A percentile compares a stretch with the other conserved stretches of the same genome.
Evolutionary conservation across 1,140 invertebrate genomes (phyloP).

Genomic region (Drosophila mauritiana): DNA sequence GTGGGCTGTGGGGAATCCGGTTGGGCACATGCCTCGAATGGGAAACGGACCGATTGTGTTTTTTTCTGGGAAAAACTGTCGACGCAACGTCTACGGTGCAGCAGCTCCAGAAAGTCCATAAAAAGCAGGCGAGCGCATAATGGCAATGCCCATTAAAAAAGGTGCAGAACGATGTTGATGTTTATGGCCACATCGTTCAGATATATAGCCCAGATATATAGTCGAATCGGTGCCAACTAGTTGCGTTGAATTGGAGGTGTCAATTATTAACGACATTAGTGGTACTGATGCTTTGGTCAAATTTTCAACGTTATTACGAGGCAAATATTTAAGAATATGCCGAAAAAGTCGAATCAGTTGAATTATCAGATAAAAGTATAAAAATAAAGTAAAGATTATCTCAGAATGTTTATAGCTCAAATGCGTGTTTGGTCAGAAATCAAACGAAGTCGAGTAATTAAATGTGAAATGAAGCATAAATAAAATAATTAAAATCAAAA

Average conservation of each 20-base stretch:
- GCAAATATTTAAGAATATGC: too few relatives aligned
- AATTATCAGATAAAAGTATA: too few relatives aligned
- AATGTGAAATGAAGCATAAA: too few relatives aligned
- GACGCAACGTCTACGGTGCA: constrained; percentile 77
- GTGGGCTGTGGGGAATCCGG: constrained; percentile 27
- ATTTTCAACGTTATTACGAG: too few relatives aligned
- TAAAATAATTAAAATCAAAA: too few relatives aligned
- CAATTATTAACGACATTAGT: constrained; percentile 12
- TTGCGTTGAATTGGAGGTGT: not conserved
- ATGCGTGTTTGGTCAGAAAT: too few relatives aligned
- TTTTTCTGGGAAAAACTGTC: constrained; percentile 81
- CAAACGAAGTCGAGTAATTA: too few relatives aligned
- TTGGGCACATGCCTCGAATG: constrained; percentile 54
- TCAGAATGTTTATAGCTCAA: too few relatives aligned
- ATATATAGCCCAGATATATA: constrained; percentile 31
- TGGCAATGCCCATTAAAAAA: constrained; percentile 78
- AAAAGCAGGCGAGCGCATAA: constrained; percentile 74
- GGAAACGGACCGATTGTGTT: constrained; percentile 61
- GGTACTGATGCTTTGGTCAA: not conserved
- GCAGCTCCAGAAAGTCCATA: constrained; percentile 44
- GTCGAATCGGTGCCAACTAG: constrained; percentile 1
- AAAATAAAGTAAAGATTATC: too few relatives aligned
- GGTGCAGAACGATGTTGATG: constrained; percentile 60
- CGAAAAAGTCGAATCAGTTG: too few relatives aligned
- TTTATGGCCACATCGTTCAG: constrained; percentile 64